Conservation (phyloP, 2,113 vertebrate genomes). For the Gracilinanus agilis region DNA sequence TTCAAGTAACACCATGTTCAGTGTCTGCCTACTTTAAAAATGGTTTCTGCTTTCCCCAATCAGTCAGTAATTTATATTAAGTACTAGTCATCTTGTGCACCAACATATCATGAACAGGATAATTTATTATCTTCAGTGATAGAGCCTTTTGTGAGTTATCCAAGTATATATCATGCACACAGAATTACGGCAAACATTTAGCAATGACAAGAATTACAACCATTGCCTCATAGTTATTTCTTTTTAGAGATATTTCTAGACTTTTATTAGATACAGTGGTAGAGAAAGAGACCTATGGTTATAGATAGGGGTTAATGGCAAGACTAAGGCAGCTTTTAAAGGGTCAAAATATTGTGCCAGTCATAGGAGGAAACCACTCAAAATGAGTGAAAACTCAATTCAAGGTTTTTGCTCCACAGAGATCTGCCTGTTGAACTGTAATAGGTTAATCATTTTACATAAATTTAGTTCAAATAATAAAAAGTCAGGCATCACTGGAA, state of each 20-base stretch:
- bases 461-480: constrained; percentile 32
- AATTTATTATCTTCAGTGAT: not conserved
- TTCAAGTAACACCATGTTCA: not conserved
- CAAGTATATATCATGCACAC: not conserved
- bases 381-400: constrained; percentile 30
- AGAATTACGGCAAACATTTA: not conserved
- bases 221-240: not conserved
- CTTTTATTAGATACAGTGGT: not conserved
- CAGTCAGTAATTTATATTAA: not conserved
- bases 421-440: not conserved
- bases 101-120: not conserved
- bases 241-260: not conserved
- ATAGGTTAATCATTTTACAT: constrained; percentile 34
- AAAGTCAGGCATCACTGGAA: constrained; percentile 54
- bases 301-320: not conserved
- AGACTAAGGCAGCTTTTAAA: constrained; percentile 6
- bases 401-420: constrained; percentile 13
- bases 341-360: not conserved
- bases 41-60: not conserved
- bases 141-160: not conserved
- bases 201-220: not conserved
- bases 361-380: not conserved
- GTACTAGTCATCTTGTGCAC: not conserved
- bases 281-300: not conserved
- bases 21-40: not conserved